Evolutionary conservation across 1,140 invertebrate species (phyloP), one percentile per base, ranked within the genome.

Genomic region (Penaeus indicus): DNA sequence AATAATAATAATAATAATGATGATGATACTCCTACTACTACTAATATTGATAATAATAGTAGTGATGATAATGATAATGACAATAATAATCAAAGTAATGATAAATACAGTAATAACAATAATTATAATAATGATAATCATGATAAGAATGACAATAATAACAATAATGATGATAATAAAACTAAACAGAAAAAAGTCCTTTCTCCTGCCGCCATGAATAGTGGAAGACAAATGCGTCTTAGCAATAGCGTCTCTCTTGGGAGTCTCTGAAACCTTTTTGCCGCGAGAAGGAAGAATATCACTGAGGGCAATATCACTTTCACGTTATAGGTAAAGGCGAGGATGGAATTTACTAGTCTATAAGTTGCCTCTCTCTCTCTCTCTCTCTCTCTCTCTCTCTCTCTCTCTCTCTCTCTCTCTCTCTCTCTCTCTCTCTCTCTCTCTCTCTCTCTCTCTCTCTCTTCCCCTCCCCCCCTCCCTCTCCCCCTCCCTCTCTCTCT

Each of bases 301-400:
- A 47, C 10, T 47, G 4, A 10, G 10, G 42, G 3, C 42, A 47
- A 47, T 47, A 47, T 47, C 42, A 10, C 42, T 47, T 47, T 10
- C 42, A 10, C 42, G 3, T 69, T 69, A 3, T 13, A 7, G 64
- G 27, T 69, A 27, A 69, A 5, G 64, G 3, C 27, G 4, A 69
- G 22, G 13, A 69, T 69, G 13, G 3, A 3, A 13, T n/a, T 13
- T 69, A 27, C 3, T 69, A 27, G 13, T 13, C 7, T 3, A n/a
- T 4, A 69, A 7, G 13, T 69, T 64, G 16, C n/a, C 63, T 64
- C 63, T 64, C 63, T 64, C 63, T 64, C 63, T 64, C 63, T 64
- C 63, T 64, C 63, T 64, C 63, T 64, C 63, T 64, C 63, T 64
- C 63, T 64, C 63, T 64, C 63, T 64, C 63, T 64, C 63, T 64